Evolutionary conservation across 1,140 invertebrate species (phyloP).

Genomic region (Drosophila sp.): DNA sequence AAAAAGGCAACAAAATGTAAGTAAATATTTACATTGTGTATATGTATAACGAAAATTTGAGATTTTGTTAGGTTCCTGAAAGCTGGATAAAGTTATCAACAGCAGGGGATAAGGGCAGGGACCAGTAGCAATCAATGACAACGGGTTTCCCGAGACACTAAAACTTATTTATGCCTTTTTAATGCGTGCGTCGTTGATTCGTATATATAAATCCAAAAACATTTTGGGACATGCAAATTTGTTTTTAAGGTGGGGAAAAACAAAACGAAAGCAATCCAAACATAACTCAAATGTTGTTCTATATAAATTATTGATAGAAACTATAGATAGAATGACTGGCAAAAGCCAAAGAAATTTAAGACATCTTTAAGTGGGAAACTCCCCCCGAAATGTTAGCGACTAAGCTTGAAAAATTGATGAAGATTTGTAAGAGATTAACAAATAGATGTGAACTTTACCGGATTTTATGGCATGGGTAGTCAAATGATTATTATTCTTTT

Average conservation of each 20-base stretch:
- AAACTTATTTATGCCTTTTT: slow-evolving; percentile 60
- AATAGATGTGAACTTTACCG: not conserved
- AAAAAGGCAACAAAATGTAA: slow-evolving; percentile 33
- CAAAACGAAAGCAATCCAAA: slow-evolving; percentile 6
- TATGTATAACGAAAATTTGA: not conserved
- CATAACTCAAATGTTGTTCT: slow-evolving; percentile 5
- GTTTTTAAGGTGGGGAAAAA: slow-evolving; percentile 15
- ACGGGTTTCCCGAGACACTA: slow-evolving; percentile 59
- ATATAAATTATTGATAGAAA: not conserved
- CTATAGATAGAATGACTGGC: not conserved
- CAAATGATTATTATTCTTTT: not conserved
- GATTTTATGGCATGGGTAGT: not conserved
- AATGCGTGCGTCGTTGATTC: slow-evolving; percentile 2
- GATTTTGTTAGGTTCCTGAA: slow-evolving; percentile 14
- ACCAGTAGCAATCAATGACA: slow-evolving; percentile 4
- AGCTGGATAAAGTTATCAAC: slow-evolving; percentile 33
- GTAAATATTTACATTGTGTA: not conserved
- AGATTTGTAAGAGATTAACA: slow-evolving; percentile 1
- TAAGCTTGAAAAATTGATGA: slow-evolving; percentile 1
- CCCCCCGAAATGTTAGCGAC: not conserved
- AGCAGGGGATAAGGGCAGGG: slow-evolving; percentile 5
- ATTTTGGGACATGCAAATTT: slow-evolving; percentile 12
- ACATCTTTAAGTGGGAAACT: slow-evolving; percentile 8
- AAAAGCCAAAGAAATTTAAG: not conserved
- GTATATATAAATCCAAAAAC: slow-evolving; percentile 2